Evolutionary conservation across 2,888 invertebrate species (phyloP).

Genomic region (Tipula confusa): DNA sequence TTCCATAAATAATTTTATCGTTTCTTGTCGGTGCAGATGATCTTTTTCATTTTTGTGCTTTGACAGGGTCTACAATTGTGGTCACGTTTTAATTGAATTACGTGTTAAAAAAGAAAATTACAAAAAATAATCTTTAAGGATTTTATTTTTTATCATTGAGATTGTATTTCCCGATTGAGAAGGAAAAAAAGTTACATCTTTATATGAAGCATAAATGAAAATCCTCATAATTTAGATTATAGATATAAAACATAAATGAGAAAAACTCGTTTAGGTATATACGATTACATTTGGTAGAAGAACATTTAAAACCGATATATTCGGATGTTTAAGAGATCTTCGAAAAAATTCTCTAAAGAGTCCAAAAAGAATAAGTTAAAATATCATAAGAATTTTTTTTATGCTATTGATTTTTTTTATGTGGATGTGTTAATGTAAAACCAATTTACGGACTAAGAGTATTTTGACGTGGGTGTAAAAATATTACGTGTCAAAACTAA

Average conservation of each 20-base stretch:
- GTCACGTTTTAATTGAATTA: conserved; percentile 29
- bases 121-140: neutral
- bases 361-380: neutral
- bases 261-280: neutral
- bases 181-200: neutral
- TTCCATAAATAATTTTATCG: neutral
- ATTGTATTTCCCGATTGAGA: neutral
- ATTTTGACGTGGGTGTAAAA: neutral
- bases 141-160: neutral
- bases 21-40: neutral
- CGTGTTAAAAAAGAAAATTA: conserved; percentile 20
- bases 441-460: neutral
- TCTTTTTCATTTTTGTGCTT: neutral
- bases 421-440: neutral
- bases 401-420: neutral
- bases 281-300: neutral
- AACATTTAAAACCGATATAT: neutral
- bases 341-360: neutral
- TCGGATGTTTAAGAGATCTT: neutral
- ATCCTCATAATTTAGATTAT: neutral
- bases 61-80: conserved; percentile 20
- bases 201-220: neutral
- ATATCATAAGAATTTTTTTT: neutral
- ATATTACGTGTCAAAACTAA: neutral
- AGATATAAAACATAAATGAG: neutral